Evolutionary conservation across 1,140 invertebrate genomes (phyloP).

Genomic region (Choristoneura fumiferana): DNA sequence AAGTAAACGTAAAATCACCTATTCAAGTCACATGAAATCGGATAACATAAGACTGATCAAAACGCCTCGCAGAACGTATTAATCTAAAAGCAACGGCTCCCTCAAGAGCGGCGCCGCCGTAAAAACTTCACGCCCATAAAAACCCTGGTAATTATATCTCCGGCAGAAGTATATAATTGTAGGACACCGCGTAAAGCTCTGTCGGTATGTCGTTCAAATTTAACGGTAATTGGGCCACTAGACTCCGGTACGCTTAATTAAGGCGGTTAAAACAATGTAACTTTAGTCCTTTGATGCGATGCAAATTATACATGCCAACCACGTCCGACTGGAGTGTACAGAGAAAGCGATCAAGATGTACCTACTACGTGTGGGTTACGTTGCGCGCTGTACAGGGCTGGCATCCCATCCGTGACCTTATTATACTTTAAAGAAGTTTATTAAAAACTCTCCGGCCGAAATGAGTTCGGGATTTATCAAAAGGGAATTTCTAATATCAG

Average conservation of each 20-base stretch:
- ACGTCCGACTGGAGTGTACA: not conserved
- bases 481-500: too few relatives aligned
- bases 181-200: slow-evolving; percentile 30
- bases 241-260: slow-evolving; percentile 33
- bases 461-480: too few relatives aligned
- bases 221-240: slow-evolving; percentile 33
- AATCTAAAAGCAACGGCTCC: slow-evolving; percentile 14
- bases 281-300: slow-evolving; percentile 28
- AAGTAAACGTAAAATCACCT: too few relatives aligned
- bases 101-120: slow-evolving; percentile 30
- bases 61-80: not conserved
- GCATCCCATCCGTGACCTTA: too few relatives aligned
- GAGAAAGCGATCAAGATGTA: too few relatives aligned
- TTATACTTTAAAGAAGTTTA: too few relatives aligned
- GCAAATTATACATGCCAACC: slow-evolving; percentile 33
- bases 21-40: not conserved
- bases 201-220: slow-evolving; percentile 17
- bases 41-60: not conserved
- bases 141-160: slow-evolving; percentile 42
- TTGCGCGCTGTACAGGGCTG: too few relatives aligned
- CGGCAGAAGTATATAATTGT: slow-evolving; percentile 38
- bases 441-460: too few relatives aligned
- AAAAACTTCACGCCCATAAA: slow-evolving; percentile 45
- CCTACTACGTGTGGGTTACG: not conserved
- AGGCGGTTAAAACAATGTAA: slow-evolving; percentile 28